These are phyloP conservation scores for Tamandua tetradactyla DNA, from an alignment of 2,797 vertebrate genomes.

Conservation along the genomic window DNA sequence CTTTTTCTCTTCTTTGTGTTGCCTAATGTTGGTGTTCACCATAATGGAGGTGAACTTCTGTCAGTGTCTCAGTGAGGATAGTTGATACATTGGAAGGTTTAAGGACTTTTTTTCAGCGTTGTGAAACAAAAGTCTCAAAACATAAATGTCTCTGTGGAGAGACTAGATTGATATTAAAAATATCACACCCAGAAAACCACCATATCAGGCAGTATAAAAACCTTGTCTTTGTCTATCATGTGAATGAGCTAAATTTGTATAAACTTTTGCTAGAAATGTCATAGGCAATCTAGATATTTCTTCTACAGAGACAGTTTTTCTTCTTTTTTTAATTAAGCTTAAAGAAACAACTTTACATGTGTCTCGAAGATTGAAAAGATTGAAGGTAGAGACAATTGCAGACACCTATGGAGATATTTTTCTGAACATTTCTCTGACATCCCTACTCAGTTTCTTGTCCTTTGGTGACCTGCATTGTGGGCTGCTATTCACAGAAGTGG, in stretches of 20 bases:
- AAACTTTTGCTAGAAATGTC: conserved; percentile 46
- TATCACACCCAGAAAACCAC: not conserved
- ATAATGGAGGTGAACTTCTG: not conserved
- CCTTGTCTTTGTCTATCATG: conserved; percentile 37
- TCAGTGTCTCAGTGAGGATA: not conserved
- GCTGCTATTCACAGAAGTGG: conserved; percentile 63
- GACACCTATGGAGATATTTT: conserved; percentile 62
- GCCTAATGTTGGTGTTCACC: too few relatives aligned
- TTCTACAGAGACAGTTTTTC: conserved; percentile 42
- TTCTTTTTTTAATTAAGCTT: conserved; percentile 9
- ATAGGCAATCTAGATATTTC: conserved; percentile 40
- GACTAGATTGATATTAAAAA: conserved; percentile 48
- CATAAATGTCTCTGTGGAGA: conserved; percentile 31
- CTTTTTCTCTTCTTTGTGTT: not conserved
- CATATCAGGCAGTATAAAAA: not conserved
- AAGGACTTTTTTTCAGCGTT: conserved; percentile 50
- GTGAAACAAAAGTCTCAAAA: conserved; percentile 25
- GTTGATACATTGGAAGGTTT: conserved; percentile 8
- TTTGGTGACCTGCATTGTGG: conserved; percentile 70
- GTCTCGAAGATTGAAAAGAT: conserved; percentile 60
- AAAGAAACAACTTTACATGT: conserved; percentile 35
- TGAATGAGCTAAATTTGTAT: conserved; percentile 59
- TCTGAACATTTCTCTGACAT: conserved; percentile 62
- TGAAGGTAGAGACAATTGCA: conserved; percentile 54
- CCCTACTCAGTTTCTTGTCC: conserved; percentile 61